Base-by-base conservation (phyloP, 2,113 vertebrate genomes). In the Leptosomus discolor region DNA sequence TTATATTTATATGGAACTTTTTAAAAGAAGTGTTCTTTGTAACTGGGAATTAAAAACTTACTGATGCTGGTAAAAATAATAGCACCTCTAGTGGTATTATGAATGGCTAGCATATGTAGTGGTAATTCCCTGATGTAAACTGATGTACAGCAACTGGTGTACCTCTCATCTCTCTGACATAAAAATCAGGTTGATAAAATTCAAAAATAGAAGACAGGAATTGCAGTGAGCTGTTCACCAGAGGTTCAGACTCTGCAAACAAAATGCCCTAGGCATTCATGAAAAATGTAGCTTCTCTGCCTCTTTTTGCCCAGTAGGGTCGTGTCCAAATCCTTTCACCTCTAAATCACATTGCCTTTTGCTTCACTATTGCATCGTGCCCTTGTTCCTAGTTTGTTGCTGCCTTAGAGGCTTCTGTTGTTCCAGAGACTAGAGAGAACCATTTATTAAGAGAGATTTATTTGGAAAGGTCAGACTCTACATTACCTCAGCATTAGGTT, bases 401-500 rank as follows among this genome's bases (percentile, higher is more conserved):
- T 96, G 79, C 90, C 85, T 97, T 92, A 75, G 87, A 96, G 84
- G 67, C 74, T 94, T 81, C 37, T 91, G 60, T 86, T 94, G 54
- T 88, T 97, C 57, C 63, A 39, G 76, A 94, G 43, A 91, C 51
- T 22, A 75, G 65, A 94, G 60, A 92, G 43, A 64, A 95, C 43
- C 91, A 88, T 90, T 94, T 91, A 89, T 96, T 94, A 92, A 69
- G 74, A 56, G 73, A 94, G 71, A 96, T 97, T 96, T 97, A 97
- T 97, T 87, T 90, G 71, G 32, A 97, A 96, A 97, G 92, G 96
- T 95, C 95, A 95, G 90, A 92, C 81, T 96, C 61, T 65, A 64
- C 94, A 96, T 96, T 96, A 93, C 90, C 83, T 97, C 91, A 96
- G 85, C 85, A 79, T 94, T 95, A 95, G 89, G 82, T 94, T 94